These are phyloP conservation scores for Trilocha varians DNA, from an alignment of 2,888 invertebrate genomes.

Conservation along the genomic window DNA sequence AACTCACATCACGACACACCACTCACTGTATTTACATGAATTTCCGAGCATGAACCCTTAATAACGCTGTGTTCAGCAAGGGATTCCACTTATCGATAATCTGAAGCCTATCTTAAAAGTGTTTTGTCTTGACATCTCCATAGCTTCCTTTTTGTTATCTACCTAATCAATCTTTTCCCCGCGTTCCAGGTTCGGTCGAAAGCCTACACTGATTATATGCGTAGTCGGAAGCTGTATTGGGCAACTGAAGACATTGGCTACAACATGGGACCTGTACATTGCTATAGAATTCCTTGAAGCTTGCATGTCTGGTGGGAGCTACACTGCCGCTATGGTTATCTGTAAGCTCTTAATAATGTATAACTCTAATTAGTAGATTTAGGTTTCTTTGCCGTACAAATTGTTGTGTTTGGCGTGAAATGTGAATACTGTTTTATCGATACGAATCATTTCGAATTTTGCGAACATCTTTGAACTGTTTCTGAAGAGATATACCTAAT, in stretches of 20 bases:
- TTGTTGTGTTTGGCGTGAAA: no score
- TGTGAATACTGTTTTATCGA: no score
- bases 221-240: slow-evolving; percentile 38
- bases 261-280: slow-evolving; percentile 38
- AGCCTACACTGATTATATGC: slow-evolving; percentile 41
- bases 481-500: background rate
- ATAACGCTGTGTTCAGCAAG: no score
- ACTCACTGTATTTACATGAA: no score
- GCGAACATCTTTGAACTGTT: background rate
- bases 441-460: background rate
- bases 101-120: no score
- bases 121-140: no score
- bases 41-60: no score
- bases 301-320: slow-evolving; percentile 37
- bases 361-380: no score
- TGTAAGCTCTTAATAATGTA: no score
- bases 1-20: no score
- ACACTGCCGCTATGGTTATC: slow-evolving; percentile 39
- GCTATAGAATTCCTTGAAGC: slow-evolving; percentile 47
- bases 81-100: no score
- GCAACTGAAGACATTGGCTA: slow-evolving; percentile 39
- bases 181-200: slow-evolving; percentile 46
- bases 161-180: background rate
- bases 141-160: background rate
- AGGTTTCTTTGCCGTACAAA: no score